Conservation (phyloP, 1,140 invertebrate genomes). For the Epicauta chinensis region DNA sequence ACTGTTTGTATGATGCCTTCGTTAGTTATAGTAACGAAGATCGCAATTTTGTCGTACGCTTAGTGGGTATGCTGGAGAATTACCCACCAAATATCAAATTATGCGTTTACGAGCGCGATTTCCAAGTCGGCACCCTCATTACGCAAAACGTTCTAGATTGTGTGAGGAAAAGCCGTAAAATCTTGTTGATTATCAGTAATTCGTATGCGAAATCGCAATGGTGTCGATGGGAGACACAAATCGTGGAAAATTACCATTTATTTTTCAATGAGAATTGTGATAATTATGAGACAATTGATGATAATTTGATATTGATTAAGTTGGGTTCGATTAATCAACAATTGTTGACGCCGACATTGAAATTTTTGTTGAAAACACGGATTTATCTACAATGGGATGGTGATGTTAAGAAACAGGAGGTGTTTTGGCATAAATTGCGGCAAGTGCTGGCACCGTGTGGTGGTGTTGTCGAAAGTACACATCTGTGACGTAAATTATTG, state of each 20-base stretch:
- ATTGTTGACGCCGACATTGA: slow-evolving; percentile 50
- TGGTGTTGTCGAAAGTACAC: slow-evolving; percentile 15
- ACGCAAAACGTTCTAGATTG: slow-evolving; percentile 54
- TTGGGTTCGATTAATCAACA: slow-evolving; percentile 48
- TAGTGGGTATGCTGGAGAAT: slow-evolving; percentile 52
- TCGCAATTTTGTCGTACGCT: slow-evolving; percentile 50
- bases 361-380: slow-evolving; percentile 54
- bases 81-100: slow-evolving; percentile 49
- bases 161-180: slow-evolving; percentile 53
- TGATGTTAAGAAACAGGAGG: slow-evolving; percentile 42
- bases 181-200: slow-evolving; percentile 57
- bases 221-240: slow-evolving; percentile 59
- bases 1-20: slow-evolving; percentile 58
- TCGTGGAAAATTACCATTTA: slow-evolving; percentile 51
- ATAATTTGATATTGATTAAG: slow-evolving; percentile 54
- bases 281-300: slow-evolving; percentile 40
- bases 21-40: slow-evolving; percentile 61
- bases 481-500: slow-evolving; percentile 20
- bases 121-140: slow-evolving; percentile 55
- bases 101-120: slow-evolving; percentile 61
- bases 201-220: slow-evolving; percentile 59
- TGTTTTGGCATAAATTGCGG: slow-evolving; percentile 49
- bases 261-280: slow-evolving; percentile 42
- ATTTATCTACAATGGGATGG: slow-evolving; percentile 53
- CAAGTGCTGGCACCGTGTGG: slow-evolving; percentile 28